Base-by-base conservation (phyloP, 2,797 vertebrate species). In the Sebastes diaconus region DNA sequence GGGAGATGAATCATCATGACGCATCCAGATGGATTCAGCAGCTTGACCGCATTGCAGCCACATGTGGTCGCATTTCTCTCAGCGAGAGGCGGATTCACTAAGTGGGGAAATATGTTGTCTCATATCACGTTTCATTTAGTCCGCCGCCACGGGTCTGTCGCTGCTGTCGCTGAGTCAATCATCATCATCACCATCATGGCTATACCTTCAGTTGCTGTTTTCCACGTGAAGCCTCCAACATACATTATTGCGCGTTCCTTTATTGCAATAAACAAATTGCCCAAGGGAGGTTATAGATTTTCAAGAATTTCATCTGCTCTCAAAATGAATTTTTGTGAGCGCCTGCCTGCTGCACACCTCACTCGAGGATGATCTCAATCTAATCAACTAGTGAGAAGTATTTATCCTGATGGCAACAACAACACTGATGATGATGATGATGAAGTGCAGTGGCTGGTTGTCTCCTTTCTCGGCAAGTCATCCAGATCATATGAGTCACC, bases 1-100 rank as follows among this genome's bases (percentile, higher is more conserved):
- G 66, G 54, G 80, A 65, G 65, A 65, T 83, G 82, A 91, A 86
- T 91, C 84, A 86, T 80, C 9, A 1, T 68, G 77, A 79, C 6
- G 12, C 57, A 36, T 65, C 29, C 8, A 5, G 30, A 75, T 7
- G 3, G 4, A 81, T 68, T 83, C 22, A 63, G 64, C 72, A 75
- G 65, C 52, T 25, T 16, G 76, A 79, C 64, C 13, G 6, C 34
- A 3, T n/a, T 71, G 69, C 0, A 36, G 46, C 46, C 25, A 11
- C 70, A 54, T 70, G 71, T 32, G 20, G 71, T 9, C 32, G 3
- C 18, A 25, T 1, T 76, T 79, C 32, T 57, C 50, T 59, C 80
- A 57, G 60, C 16, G 2, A 36, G 63, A 20, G 55, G 36, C 4
- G 14, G 32, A 78, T 68, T 68, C 50, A 50, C 64, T 13, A 42